Evolutionary conservation across 2,888 invertebrate species (phyloP).

Genomic region (Plebejus melissa): DNA sequence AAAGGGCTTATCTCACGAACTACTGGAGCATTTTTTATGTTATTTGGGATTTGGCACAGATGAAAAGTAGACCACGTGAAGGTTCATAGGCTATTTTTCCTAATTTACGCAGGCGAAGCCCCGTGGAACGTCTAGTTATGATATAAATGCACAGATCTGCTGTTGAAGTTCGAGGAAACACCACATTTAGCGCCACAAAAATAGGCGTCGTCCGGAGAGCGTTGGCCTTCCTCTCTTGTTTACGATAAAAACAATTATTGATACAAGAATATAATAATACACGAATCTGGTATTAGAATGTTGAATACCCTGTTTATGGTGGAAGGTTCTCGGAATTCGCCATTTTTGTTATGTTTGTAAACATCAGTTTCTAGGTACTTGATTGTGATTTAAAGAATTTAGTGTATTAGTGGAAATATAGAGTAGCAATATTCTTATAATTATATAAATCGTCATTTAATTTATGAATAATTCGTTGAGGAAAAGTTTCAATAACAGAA

Average conservation of each 20-base stretch:
- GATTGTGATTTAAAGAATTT: not conserved
- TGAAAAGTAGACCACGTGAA: too few species aligned
- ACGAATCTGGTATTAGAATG: conserved; percentile 4
- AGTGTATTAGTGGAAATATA: too few species aligned
- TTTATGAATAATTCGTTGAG: not conserved
- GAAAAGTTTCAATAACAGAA: not conserved
- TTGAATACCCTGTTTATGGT: not conserved
- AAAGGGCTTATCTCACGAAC: too few species aligned
- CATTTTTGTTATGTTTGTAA: conserved; percentile 1
- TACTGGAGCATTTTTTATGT: too few species aligned
- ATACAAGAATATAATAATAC: not conserved
- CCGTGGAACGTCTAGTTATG: too few species aligned
- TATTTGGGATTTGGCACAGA: too few species aligned
- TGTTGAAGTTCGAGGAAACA: conserved; percentile 9
- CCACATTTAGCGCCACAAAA: conserved; percentile 48
- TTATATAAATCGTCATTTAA: not conserved
- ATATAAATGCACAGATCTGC: not conserved
- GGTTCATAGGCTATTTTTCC: too few species aligned
- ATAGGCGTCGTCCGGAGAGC: conserved; percentile 62
- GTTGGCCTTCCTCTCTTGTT: conserved; percentile 52
- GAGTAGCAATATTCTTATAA: not conserved
- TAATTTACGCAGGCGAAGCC: too few species aligned
- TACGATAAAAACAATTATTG: conserved; percentile 30
- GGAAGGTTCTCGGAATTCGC: not conserved
- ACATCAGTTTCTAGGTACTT: not conserved